These are phyloP conservation scores for Pollicipes pollicipes DNA, from an alignment of 1,140 invertebrate species.

Conservation along the genomic window DNA sequence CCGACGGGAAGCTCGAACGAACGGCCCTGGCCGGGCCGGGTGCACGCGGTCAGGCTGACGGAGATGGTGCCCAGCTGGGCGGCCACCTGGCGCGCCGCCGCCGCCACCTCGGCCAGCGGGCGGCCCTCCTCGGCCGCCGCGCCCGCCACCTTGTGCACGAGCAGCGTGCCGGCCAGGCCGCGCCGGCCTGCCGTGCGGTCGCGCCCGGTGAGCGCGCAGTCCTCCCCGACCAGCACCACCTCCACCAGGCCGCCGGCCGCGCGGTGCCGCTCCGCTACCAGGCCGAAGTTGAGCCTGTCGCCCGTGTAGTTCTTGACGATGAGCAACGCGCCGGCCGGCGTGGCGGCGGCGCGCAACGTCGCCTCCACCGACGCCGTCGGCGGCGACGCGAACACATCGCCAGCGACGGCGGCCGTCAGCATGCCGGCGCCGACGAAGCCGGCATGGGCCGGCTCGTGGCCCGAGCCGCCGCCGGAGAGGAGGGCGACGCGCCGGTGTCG, in stretches of 20 bases:
- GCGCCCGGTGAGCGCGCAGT: slow-evolving; percentile 40
- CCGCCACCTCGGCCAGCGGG: slow-evolving; percentile 30
- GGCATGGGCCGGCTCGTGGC: slow-evolving; percentile 53
- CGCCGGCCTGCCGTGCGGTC: slow-evolving; percentile 43
- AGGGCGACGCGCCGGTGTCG: slow-evolving; percentile 30
- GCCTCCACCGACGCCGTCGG: slow-evolving; percentile 46
- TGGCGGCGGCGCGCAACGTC: slow-evolving; percentile 38
- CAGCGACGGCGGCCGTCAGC: slow-evolving; percentile 52
- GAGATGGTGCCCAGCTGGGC: no score
- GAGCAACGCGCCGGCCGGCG: slow-evolving; percentile 47
- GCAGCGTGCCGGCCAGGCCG: slow-evolving; percentile 52
- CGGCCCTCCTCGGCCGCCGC: slow-evolving; percentile 43
- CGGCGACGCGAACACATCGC: slow-evolving; percentile 60
- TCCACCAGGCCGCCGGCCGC: slow-evolving; percentile 41
- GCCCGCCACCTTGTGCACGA: slow-evolving; percentile 56
- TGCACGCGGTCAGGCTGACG: neutral
- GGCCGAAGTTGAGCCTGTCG: slow-evolving; percentile 67
- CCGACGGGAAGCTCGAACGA: slow-evolving; percentile 45
- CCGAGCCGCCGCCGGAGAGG: slow-evolving; percentile 64
- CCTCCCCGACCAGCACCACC: slow-evolving; percentile 49
- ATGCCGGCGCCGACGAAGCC: slow-evolving; percentile 61
- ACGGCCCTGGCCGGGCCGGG: slow-evolving; percentile 27
- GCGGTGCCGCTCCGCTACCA: slow-evolving; percentile 53
- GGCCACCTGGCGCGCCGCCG: slow-evolving; percentile 7
- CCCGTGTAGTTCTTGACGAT: slow-evolving; percentile 74